phyloP scores from a whole-genome alignment of 2,113 vertebrate species.

The Amphiprion percula region DNA sequence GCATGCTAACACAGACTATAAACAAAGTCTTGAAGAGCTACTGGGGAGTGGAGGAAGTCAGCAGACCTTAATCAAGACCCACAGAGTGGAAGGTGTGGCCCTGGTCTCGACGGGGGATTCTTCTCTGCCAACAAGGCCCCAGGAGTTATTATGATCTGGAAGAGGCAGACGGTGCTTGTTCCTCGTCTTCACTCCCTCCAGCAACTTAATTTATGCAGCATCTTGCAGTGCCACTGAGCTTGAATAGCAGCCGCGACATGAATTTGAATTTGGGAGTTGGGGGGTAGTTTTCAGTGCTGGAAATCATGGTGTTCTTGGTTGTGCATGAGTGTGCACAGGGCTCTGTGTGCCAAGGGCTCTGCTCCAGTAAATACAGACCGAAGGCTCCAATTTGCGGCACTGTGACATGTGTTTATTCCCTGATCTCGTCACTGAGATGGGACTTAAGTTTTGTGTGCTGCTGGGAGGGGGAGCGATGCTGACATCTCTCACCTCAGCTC shows the following conservation, averaged over 20 bases:
- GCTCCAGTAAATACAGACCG: conserved; percentile 72
- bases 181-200: conserved; percentile 50
- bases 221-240: conserved; percentile 74
- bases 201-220: conserved; percentile 82
- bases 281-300: conserved; percentile 39
- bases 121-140: conserved; percentile 43
- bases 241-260: conserved; percentile 66
- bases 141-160: conserved; percentile 41
- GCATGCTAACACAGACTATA: not conserved
- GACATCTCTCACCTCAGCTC: conserved; percentile 50
- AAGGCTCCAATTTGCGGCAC: conserved; percentile 58
- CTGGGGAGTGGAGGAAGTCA: not conserved
- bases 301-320: conserved; percentile 34
- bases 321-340: not conserved
- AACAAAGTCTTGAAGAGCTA: conserved; percentile 20
- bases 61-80: conserved; percentile 34
- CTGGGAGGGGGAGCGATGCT: not conserved
- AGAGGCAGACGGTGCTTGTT: conserved; percentile 48
- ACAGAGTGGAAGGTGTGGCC: conserved; percentile 33
- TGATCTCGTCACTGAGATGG: conserved; percentile 48
- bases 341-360: conserved; percentile 33
- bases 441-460: conserved; percentile 59
- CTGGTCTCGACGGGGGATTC: conserved; percentile 25
- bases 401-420: conserved; percentile 65
- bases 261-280: conserved; percentile 70